Conservation (phyloP, 2,797 vertebrate species). For the Austrolebias charrua region DNA sequence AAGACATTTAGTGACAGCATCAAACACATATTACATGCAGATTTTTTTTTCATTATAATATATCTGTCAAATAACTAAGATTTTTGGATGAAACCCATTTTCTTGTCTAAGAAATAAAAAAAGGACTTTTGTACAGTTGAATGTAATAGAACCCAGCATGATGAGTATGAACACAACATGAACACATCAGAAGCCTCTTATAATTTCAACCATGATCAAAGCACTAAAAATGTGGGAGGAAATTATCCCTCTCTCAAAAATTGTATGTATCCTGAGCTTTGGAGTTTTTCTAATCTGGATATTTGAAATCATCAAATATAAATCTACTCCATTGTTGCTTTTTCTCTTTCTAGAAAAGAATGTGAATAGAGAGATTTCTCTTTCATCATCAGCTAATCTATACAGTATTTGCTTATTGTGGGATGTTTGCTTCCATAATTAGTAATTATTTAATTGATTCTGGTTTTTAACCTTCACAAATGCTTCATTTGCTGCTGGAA, state of each 20-base stretch:
- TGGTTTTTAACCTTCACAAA: neutral
- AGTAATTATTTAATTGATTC: neutral
- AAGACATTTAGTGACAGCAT: too few species aligned
- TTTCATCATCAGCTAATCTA: neutral
- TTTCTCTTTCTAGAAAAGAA: neutral
- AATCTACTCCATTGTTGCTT: neutral
- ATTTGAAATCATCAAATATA: neutral
- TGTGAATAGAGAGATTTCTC: neutral
- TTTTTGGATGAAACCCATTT: slow-evolving; percentile 2
- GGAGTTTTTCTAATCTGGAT: neutral
- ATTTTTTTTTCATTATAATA: slow-evolving; percentile 26
- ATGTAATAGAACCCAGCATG: neutral
- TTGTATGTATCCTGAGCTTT: neutral
- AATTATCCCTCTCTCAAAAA: neutral
- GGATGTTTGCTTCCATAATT: neutral
- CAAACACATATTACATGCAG: too few species aligned
- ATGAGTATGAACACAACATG: neutral
- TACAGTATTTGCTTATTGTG: neutral
- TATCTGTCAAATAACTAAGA: neutral
- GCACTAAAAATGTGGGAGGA: neutral
- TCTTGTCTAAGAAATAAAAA: neutral
- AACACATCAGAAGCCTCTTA: neutral
- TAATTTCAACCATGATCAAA: slow-evolving; percentile 15
- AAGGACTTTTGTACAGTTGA: neutral
- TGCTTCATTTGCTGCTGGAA: neutral